Evolutionary conservation across 2,113 vertebrate species (phyloP), one percentile per base, ranked within the genome.

Genomic region (Microcebus tavaratra): DNA sequence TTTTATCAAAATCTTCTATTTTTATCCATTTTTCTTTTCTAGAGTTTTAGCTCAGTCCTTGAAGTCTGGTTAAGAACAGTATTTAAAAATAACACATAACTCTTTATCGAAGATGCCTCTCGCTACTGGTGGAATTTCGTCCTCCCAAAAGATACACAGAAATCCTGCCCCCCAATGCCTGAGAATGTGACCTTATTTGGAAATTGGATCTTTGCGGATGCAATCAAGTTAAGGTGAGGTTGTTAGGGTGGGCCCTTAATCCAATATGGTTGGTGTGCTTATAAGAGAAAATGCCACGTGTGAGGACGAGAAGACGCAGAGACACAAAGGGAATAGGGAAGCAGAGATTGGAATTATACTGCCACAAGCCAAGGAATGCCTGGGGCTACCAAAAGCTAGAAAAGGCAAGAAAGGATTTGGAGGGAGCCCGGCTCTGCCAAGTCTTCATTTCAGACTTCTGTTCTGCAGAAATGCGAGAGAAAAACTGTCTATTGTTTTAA

Each of bases 321-420:
- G 45, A 50, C 36, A 8, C 1, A 6, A 27, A 20, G 25, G 23
- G 4, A 65, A 14, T 42, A 39, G 2, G 50, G 9, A 36, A 50
- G 55, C 31, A 21, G 65, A 87, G 14, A 25, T 1, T 3, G 23
- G 57, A 87, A 34, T 39, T 17, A 34, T 0, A 17, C 0, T 3
- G 14, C 12, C 61, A 34, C 10, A 21, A 55, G 53, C 50, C 80
- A 36, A 59, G 42, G 27, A 76, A 70, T 11, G 9, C 23, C 9
- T 23, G 25, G 79, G 61, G 23, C 10, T 5, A 18, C 23, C 15
- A 63, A n/a, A 57, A 88, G 53, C 34, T 67, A 8, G 39, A n/a
- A 36, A 39, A 36, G 17, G 48, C 34, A 36, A 67, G 83, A 67
- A 20, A 27, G 13, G 29, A 27, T 23, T 1, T 3, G 3, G 29